These are phyloP conservation scores for Sigmodon hispidus DNA, from an alignment of 2,113 vertebrate genomes.

Conservation along the genomic window DNA sequence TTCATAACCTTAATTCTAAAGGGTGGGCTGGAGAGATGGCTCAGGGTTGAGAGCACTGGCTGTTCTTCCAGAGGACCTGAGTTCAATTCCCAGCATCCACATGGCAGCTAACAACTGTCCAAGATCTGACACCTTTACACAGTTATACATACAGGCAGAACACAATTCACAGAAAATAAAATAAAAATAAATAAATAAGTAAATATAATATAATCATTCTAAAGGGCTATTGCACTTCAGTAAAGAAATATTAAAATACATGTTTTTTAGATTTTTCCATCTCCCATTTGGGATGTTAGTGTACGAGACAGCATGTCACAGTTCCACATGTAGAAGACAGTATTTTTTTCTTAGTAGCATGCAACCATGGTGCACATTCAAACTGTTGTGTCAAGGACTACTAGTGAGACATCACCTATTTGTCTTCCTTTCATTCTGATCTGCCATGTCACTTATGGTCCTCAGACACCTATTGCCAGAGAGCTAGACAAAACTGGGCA, in stretches of 20 bases:
- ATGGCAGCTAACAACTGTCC: too few species aligned
- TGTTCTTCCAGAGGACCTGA: too few species aligned
- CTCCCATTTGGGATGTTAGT: neutral
- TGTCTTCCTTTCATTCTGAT: neutral
- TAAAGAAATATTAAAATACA: conserved; percentile 25
- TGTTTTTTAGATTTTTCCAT: neutral
- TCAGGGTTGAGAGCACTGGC: too few species aligned
- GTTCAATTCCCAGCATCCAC: too few species aligned
- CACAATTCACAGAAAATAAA: too few species aligned
- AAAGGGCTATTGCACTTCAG: neutral
- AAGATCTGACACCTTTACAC: too few species aligned
- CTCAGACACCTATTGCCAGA: neutral
- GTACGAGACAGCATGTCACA: neutral
- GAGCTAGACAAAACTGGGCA: neutral
- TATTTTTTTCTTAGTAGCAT: conserved; percentile 7
- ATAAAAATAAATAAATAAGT: too few species aligned
- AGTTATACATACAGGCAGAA: too few species aligned
- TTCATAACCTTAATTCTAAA: neutral
- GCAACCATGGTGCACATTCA: neutral
- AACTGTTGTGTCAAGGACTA: neutral
- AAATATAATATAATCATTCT: too few species aligned
- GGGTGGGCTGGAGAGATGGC: too few species aligned
- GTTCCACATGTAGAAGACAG: neutral
- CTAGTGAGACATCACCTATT: neutral
- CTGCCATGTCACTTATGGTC: neutral